Conservation (phyloP, 92 coral and sea anemone species). For the Chrysogorgia sp. region DNA sequence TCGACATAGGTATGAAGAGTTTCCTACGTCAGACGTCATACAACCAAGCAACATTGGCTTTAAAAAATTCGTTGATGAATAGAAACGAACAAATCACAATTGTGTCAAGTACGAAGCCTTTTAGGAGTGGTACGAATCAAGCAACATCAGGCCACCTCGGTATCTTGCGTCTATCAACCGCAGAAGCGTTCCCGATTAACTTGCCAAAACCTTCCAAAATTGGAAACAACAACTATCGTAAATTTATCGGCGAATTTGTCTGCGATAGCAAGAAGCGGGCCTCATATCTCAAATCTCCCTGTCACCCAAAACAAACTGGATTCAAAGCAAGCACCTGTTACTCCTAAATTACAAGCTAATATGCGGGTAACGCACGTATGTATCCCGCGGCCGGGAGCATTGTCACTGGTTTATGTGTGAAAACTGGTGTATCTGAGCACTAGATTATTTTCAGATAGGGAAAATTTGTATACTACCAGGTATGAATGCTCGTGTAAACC, state of each 20-base stretch:
- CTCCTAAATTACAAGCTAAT: too few relatives aligned
- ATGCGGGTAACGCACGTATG: too few relatives aligned
- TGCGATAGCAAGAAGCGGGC: neutral
- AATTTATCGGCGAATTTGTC: constrained; percentile 4
- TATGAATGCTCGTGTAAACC: too few relatives aligned
- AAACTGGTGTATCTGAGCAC: too few relatives aligned
- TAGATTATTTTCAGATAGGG: too few relatives aligned
- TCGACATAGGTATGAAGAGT: constrained; percentile 31
- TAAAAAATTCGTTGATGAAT: neutral
- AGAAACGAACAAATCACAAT: neutral
- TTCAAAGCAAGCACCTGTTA: too few relatives aligned
- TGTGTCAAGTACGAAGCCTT: neutral
- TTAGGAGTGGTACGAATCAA: neutral
- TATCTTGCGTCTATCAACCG: constrained; percentile 4
- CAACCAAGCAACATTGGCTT: constrained; percentile 1
- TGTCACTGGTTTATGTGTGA: too few relatives aligned
- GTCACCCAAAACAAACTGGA: too few relatives aligned
- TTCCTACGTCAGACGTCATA: constrained; percentile 21
- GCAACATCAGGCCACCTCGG: neutral
- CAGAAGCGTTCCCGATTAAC: constrained; percentile 3
- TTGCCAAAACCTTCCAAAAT: constrained; percentile 12
- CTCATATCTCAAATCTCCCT: constrained; percentile 10
- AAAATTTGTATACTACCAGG: too few relatives aligned
- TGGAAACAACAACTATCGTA: constrained; percentile 17
- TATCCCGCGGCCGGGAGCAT: too few relatives aligned